Percentiles rank a stretch among this genome's conserved stretches.
Conservation (phyloP, 92 coral and sea anemone species). For the Phenganax subtilis region DNA sequence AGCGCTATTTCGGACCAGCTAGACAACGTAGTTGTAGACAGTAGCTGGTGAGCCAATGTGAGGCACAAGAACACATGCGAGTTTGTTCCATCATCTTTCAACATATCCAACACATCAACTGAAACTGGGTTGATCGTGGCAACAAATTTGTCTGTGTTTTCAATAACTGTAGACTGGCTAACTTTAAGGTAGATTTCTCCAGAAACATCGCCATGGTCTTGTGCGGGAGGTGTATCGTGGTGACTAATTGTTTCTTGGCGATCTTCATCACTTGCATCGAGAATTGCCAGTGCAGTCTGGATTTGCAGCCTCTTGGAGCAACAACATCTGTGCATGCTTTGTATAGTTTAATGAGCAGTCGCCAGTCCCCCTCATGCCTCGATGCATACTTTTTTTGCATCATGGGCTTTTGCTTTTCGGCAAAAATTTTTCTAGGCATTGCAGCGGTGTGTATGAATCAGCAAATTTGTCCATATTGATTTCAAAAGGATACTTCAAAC, state of each 20-base stretch:
- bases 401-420: too few species aligned
- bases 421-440: background rate
- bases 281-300: too few species aligned
- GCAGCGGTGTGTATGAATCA: background rate
- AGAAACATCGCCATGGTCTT: too few species aligned
- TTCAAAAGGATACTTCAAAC: constrained; percentile 36
- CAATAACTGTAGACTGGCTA: constrained; percentile 41
- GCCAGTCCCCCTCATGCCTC: background rate
- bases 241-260: too few species aligned
- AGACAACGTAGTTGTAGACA: background rate
- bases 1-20: constrained; percentile 7
- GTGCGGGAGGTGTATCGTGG: too few species aligned
- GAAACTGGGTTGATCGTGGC: background rate
- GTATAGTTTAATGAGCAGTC: background rate
- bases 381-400: too few species aligned
- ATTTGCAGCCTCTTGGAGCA: background rate
- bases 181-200: constrained; percentile 12
- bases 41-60: constrained; percentile 19
- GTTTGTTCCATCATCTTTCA: constrained; percentile 28
- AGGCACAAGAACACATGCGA: constrained; percentile 19
- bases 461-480: background rate
- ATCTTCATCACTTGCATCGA: too few species aligned
- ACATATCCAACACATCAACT: background rate
- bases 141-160: constrained; percentile 24
- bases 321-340: constrained; percentile 5